These are phyloP conservation scores for Tetramorium simillimum DNA, from an alignment of 1,140 invertebrate genomes.

Conservation along the genomic window DNA sequence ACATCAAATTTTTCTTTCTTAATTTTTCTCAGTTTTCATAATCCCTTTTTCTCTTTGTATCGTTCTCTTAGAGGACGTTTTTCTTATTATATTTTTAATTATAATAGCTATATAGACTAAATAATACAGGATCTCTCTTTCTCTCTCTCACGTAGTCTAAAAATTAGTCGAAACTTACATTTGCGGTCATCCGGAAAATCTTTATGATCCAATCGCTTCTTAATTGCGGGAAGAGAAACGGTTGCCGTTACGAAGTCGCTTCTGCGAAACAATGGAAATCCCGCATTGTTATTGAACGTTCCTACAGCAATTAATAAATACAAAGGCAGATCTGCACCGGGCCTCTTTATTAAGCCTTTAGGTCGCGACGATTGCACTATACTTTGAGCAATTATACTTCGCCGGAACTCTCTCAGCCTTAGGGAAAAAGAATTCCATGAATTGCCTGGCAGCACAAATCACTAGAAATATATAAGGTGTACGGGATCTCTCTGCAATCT, in stretches of 20 bases:
- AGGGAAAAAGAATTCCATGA: background rate
- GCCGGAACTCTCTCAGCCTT: background rate
- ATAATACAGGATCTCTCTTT: background rate
- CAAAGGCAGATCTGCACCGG: background rate
- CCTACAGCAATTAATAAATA: conserved; percentile 18
- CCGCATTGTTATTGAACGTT: conserved; percentile 17
- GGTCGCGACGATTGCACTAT: conserved; percentile 4
- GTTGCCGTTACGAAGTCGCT: background rate
- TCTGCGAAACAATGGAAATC: conserved; percentile 25
- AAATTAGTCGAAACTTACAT: background rate
- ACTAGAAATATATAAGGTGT: conserved; percentile 1
- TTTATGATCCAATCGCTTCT: background rate
- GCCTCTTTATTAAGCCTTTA: background rate
- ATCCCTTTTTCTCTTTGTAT: background rate
- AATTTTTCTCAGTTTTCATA: background rate
- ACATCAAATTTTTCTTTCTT: background rate
- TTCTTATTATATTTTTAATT: background rate
- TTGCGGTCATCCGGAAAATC: background rate
- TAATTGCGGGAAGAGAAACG: conserved; percentile 34
- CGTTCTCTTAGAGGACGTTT: background rate
- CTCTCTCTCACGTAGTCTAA: too few relatives aligned
- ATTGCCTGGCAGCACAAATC: background rate
- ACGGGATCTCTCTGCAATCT: background rate
- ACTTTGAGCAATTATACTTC: conserved; percentile 17
- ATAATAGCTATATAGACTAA: background rate